Percentiles rank a stretch among this genome's conserved stretches.
Conservation (phyloP, 2,113 vertebrate genomes). For the Pelecanoides urinatrix region DNA sequence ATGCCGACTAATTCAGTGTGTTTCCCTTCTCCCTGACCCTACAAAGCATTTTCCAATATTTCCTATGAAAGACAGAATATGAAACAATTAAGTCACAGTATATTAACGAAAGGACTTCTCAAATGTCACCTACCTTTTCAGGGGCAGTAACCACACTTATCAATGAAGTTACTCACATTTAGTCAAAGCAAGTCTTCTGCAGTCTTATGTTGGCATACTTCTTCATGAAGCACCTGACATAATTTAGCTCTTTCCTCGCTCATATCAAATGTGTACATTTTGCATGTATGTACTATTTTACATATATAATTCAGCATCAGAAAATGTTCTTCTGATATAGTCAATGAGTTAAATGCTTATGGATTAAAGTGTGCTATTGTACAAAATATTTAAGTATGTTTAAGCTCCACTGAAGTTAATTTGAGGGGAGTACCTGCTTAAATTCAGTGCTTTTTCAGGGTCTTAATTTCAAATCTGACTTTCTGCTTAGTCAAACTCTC, state of each 20-base stretch:
- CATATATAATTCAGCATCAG: not conserved
- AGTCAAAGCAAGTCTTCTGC: not conserved
- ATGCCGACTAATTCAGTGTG: not conserved
- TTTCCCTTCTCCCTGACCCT: not conserved
- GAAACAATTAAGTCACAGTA: not conserved
- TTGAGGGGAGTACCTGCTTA: not conserved
- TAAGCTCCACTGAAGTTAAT: not conserved
- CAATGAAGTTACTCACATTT: not conserved
- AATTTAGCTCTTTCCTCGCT: not conserved
- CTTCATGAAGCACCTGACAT: not conserved
- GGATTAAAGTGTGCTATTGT: not conserved
- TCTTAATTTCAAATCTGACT: not conserved
- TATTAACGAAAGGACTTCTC: not conserved
- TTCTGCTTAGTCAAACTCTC: not conserved
- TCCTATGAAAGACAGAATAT: not conserved
- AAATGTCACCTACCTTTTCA: not conserved
- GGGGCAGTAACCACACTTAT: not conserved
- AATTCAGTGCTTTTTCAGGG: not conserved
- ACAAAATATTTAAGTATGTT: not conserved
- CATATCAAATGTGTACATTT: not conserved
- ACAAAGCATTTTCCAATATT: not conserved
- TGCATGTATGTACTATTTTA: not conserved
- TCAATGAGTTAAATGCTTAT: not conserved
- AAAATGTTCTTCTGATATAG: not conserved
- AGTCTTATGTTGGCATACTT: not conserved